Evolutionary conservation across 2,113 vertebrate species (phyloP).

Genomic region (Alligator mississippiensis): DNA sequence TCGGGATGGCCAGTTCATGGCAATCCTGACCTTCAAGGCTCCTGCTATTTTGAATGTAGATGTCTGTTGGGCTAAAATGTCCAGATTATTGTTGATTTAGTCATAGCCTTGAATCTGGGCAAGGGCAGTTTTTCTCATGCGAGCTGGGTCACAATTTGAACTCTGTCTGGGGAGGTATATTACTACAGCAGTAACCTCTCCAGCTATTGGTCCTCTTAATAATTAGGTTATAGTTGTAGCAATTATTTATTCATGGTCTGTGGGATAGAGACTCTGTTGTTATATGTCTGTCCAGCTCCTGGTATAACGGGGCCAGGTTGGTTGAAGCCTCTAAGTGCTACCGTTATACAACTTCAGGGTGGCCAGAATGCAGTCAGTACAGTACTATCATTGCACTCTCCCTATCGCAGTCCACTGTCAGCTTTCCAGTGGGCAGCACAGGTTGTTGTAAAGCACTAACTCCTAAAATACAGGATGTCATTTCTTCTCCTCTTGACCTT

Average conservation of each 20-base stretch:
- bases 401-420: not conserved
- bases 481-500: not conserved
- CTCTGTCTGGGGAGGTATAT: not conserved
- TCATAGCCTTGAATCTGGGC: not conserved
- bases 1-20: not conserved
- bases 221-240: not conserved
- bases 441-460: not conserved
- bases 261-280: not conserved
- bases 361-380: not conserved
- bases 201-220: not conserved
- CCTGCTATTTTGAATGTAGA: not conserved
- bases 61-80: not conserved
- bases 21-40: not conserved
- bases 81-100: conserved; percentile 16
- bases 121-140: conserved; percentile 9
- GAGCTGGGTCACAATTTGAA: not conserved
- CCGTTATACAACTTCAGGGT: not conserved
- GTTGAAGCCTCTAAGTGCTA: not conserved
- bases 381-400: not conserved
- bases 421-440: not conserved
- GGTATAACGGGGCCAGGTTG: not conserved
- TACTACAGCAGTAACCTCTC: not conserved
- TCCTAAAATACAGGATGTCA: not conserved
- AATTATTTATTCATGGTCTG: not conserved
- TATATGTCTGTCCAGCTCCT: not conserved